Evolutionary conservation across 1,140 invertebrate genomes (phyloP), one percentile per base, ranked within the genome.

Genomic region (Zaprionus capensis): DNA sequence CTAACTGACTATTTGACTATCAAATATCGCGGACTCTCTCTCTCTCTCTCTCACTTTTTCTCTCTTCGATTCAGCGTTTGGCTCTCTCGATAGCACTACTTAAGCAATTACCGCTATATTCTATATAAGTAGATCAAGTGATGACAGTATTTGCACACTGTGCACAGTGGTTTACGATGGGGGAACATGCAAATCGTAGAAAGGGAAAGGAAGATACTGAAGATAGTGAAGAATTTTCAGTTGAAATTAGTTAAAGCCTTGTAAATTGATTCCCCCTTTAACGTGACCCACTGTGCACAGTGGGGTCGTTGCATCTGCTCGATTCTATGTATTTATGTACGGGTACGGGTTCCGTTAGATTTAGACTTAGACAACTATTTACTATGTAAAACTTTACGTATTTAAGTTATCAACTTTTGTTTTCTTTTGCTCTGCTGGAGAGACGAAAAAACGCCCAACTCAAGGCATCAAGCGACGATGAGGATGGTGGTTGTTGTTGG

Each of bases 351-450:
- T 46, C 41, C 71, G 28, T 75, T 61, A 80, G 66, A 81, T 75
- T 55, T 87, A 84, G 84, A 88, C 82, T 91, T 91, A 91, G 61
- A 53, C 79, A 73, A 86, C 81, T 91, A 91, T 91, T 91, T 91
- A 91, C 88, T 91, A 91, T 88, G 88, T 91, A 91, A 91, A 91
- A 75, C 73, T 85, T 91, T 91, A 91, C 90, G 84, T 91, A 91
- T 91, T 91, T 91, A 78, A 88, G 85, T 91, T 91, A 86, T 90
- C 84, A 84, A 81, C 82, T 87, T 91, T 81, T 82, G 82, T 81
- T 87, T 82, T 91, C 58, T 59, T 70, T 56, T 74, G 38, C 41
- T 44, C 41, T 49, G 17, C 9, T 46, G 20, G 71, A 71, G 79
- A 82, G 79, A 82, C 68, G 76, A 82, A 80, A 77, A 44, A 71